phyloP scores from a whole-genome alignment of 2,888 invertebrate species.

The Conistra vaccinii region DNA sequence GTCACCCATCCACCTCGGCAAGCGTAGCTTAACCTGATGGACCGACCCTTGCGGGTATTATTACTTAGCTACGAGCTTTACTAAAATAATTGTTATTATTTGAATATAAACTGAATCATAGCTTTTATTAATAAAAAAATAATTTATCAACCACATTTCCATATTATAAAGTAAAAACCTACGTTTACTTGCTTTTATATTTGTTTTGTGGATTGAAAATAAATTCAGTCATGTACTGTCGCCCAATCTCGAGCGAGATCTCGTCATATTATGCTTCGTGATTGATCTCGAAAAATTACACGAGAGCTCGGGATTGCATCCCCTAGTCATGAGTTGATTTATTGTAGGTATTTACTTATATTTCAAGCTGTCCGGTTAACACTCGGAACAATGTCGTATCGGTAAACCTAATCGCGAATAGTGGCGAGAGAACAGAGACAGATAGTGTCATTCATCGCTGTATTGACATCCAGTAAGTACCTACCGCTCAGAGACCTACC shows the following conservation, averaged over 20 bases:
- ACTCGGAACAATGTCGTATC: constrained; percentile 8
- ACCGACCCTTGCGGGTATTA: no score
- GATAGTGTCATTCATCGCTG: constrained; percentile 35
- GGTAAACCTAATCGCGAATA: constrained; percentile 29
- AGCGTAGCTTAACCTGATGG: no score
- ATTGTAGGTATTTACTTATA: neutral
- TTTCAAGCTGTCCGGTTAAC: constrained; percentile 15
- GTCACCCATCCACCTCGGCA: no score
- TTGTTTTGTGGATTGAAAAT: neutral
- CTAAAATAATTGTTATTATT: neutral
- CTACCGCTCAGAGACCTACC: no score
- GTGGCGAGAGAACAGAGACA: constrained; percentile 29
- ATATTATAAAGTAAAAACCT: neutral
- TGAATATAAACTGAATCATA: neutral
- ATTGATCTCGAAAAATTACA: no score
- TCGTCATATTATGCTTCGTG: no score
- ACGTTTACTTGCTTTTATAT: neutral
- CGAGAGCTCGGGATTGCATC: no score
- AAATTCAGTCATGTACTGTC: neutral
- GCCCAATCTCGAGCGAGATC: no score
- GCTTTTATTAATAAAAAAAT: neutral
- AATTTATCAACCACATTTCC: neutral
- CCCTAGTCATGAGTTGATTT: no score
- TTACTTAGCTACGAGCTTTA: no score
- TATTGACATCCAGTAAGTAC: constrained; percentile 5